Conservation (phyloP, 37 sponge, comb jelly and placozoan species). For the Chondrosia reniformis region DNA sequence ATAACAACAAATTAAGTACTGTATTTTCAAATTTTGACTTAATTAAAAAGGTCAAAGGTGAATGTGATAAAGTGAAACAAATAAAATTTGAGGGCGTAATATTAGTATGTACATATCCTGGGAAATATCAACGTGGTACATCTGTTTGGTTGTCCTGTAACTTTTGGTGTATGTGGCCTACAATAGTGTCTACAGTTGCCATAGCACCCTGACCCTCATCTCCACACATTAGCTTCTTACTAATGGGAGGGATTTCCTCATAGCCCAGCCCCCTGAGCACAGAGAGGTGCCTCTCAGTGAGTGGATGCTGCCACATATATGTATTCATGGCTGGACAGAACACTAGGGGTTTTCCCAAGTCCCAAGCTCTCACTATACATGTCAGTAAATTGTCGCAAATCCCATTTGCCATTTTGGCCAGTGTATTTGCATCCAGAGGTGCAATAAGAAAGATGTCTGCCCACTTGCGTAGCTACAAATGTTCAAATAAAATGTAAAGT, state of each 20-base stretch:
- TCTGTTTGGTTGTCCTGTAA: not conserved
- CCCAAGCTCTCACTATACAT: conserved; percentile 92
- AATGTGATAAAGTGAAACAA: no score
- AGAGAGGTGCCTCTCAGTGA: conserved; percentile 64
- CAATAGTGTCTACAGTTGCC: conserved; percentile 50
- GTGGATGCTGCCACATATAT: conserved; percentile 89
- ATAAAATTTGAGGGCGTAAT: no score
- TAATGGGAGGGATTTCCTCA: conserved; percentile 73
- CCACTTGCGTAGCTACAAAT: conserved; percentile 77
- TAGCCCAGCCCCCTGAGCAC: conserved; percentile 57
- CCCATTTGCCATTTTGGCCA: conserved; percentile 90
- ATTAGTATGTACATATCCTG: no score
- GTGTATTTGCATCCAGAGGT: conserved; percentile 94
- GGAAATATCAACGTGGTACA: no score
- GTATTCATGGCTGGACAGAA: conserved; percentile 99
- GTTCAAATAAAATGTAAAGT: not conserved
- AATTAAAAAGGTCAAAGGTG: no score
- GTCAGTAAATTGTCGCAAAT: conserved; percentile 96
- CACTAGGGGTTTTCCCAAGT: conserved; percentile 69
- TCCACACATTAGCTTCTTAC: conserved; percentile 89
- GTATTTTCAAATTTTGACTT: no score
- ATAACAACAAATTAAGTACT: no score
- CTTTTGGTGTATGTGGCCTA: not conserved
- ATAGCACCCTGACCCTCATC: conserved; percentile 76
- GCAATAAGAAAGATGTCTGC: conserved; percentile 91